Base-by-base conservation (phyloP, 2,888 invertebrate species). In the Pristionchus entomophagus region DNA sequence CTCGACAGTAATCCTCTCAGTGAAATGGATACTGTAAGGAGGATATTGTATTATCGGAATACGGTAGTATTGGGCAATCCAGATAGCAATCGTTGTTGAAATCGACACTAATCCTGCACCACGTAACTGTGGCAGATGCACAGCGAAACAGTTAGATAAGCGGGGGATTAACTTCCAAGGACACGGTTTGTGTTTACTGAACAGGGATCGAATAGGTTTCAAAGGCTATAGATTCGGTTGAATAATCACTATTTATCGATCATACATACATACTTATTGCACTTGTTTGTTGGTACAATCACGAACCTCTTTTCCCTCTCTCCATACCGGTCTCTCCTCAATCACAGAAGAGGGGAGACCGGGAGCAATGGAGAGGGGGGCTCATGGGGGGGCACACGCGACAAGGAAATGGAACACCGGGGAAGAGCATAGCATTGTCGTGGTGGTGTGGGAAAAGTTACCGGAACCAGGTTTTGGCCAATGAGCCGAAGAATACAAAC, bases 271-370 rank as follows among this genome's bases (percentile, higher is more conserved):
- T 69, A 69, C 69, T 69, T 69, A 69, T 69, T 69, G 69, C 69
- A 69, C 38, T n/a, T n/a, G n/a, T n/a, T n/a, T n/a, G 38, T 35
- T 17, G 14, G 38, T 14, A n/a, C n/a, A n/a, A 62, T 62, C 69
- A 69, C 69, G 69, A 69, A 69, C 69, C 38, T 65, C 69, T 69
- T 19, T 32, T 35, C n/a, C n/a, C 69, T 69, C 69, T 69, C 69
- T 69, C 38, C 35, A 35, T 69, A 38, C 22, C 38, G 1, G 5
- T 69, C 69, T 69, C 69, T 69, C 69, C 38, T 38, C 41, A 69
- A 5, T 69, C 69, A 69, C 38, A 69, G 69, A 69, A 22, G 38
- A 69, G 22, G 69, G 38, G 78, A 78, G 45, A 78, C 49, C 14
- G 14, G 4, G 49, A 3, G 45, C 0, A 78, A 78, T 29, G 78